Evolutionary conservation across 2,797 vertebrate species (phyloP), one percentile per base, ranked within the genome.

Genomic region (Hydrophis major): DNA sequence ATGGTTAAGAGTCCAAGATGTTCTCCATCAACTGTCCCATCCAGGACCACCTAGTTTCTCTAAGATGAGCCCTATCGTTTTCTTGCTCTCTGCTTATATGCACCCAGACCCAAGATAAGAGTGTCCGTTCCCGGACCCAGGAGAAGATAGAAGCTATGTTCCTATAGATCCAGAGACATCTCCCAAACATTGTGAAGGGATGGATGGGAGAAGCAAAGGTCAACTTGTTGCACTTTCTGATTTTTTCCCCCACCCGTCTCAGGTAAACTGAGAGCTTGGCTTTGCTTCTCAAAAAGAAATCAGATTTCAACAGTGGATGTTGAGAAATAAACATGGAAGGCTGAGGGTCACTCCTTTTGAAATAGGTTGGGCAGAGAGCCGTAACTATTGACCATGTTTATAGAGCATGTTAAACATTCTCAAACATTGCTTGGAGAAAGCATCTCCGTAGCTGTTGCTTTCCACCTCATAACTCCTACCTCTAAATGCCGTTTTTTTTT

Each of bases 351-450:
- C 20, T 4, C 74, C 37, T 47, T 12, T 83, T 25, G 4, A 42
- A 42, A 37, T 1, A 2, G 74, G 6, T 2, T 20, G 55, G 4
- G 12, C 6, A 53, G 4, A 3, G n/a, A 32, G 16, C 6, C 16
- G 6, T 8, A 69, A 12, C 11, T 0, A 2, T 1, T 37, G 42
- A 37, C 74, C 8, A 2, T 37, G 18, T 22, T 42, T 1, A 3
- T 10, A 20, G 69, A 42, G 1, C 60, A 20, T 4, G 16, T 11
- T 63, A 4, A 60, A 47, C 37, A 2, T 7, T 42, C 28, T 60
- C 13, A 37, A 42, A 78, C 2, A 0, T 12, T 3, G 42, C 2
- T 16, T 16, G 42, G 3, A 42, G 1, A 42, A 61, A 87, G 47
- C 42, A 55, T 2, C 50, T 61, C 55, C 61, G 6, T 11, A 13